phyloP scores from a whole-genome alignment of 2,113 vertebrate genomes.

The Capreolus pygargus region DNA sequence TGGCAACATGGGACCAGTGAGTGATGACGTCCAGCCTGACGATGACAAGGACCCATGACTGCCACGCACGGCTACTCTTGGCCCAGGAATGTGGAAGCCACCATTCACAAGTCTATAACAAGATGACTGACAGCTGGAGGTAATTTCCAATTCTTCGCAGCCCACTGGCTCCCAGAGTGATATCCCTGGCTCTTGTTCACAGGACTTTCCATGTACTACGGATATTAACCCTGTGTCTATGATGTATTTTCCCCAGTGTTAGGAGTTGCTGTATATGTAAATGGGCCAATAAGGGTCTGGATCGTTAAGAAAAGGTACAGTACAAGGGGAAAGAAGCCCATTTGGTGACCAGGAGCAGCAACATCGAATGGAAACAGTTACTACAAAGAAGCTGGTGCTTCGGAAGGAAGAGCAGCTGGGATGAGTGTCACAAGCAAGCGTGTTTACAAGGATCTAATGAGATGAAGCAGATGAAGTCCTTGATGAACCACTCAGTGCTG shows the following conservation, averaged over 20 bases:
- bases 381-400: not conserved
- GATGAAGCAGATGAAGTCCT: not conserved
- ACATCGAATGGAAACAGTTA: not conserved
- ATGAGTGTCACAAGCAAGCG: not conserved
- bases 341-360: not conserved
- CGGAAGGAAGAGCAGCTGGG: not conserved
- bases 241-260: conserved; percentile 17
- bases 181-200: not conserved
- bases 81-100: not conserved
- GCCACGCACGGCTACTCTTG: not conserved
- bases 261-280: not conserved
- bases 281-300: conserved; percentile 14
- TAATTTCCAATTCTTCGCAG: not conserved
- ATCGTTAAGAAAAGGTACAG: not conserved
- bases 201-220: not conserved
- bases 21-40: not conserved
- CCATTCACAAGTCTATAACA: not conserved
- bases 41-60: not conserved
- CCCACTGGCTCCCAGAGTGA: not conserved
- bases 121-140: not conserved
- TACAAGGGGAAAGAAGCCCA: not conserved
- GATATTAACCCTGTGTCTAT: not conserved
- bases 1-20: not conserved
- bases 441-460: not conserved
- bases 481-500: not conserved